phyloP scores from a whole-genome alignment of 2,113 vertebrate genomes.

The Callopanchax toddi region DNA sequence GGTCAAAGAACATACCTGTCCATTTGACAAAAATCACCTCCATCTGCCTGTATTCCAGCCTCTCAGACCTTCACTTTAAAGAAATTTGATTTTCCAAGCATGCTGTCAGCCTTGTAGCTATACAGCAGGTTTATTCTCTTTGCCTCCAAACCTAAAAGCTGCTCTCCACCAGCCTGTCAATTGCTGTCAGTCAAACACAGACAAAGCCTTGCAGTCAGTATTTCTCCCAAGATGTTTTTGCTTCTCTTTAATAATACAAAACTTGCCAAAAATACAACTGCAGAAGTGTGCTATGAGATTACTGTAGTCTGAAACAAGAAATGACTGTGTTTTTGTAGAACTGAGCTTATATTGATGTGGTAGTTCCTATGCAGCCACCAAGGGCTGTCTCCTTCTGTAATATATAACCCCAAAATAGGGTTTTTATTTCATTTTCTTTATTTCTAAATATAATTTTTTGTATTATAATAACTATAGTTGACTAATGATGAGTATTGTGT shows the following conservation, averaged over 20 bases:
- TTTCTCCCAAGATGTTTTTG: background rate
- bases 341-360: no score
- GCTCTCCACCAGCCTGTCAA: background rate
- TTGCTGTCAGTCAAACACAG: background rate
- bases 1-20: background rate
- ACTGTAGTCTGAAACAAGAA: no score
- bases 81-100: background rate
- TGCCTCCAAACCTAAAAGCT: background rate
- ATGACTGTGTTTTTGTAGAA: no score
- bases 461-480: background rate
- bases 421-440: no score
- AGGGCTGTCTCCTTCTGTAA: no score
- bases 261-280: no score
- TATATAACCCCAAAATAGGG: no score
- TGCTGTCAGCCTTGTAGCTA: background rate
- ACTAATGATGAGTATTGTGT: no score
- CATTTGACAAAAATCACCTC: constrained; percentile 4
- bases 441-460: no score
- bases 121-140: constrained; percentile 2
- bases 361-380: no score
- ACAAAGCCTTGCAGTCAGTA: background rate
- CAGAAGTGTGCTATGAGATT: no score
- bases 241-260: background rate
- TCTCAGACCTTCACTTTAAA: background rate
- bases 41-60: background rate